Percentiles rank a stretch among this genome's conserved stretches.
phyloP scores from a whole-genome alignment of 2,888 invertebrate genomes.

The Agrochola lychnidis region DNA sequence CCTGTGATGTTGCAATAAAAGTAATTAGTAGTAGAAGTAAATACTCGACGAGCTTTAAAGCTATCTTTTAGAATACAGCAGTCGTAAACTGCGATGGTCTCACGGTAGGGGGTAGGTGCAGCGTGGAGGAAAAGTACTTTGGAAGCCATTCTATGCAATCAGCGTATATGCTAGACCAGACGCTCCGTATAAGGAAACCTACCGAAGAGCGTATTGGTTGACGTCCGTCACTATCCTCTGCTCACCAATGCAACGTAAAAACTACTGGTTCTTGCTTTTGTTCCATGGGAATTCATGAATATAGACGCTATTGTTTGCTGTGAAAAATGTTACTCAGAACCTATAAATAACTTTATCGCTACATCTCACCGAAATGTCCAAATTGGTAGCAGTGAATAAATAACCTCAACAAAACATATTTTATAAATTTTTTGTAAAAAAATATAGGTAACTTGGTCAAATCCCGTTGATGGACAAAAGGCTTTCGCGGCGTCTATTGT shows the following conservation, averaged over 20 bases:
- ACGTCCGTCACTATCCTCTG: slow-evolving; percentile 61
- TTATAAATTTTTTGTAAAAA: slow-evolving; percentile 9
- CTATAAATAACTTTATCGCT: slow-evolving; percentile 51
- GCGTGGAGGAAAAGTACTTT: slow-evolving; percentile 62
- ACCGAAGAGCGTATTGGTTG: slow-evolving; percentile 54
- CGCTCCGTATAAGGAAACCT: slow-evolving; percentile 73
- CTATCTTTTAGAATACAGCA: slow-evolving; percentile 13
- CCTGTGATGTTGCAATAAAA: slow-evolving; percentile 36
- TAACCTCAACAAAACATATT: slow-evolving; percentile 8
- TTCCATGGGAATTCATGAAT: slow-evolving; percentile 58
- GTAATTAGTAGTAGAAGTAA: slow-evolving; percentile 30
- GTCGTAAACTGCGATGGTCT: slow-evolving; percentile 36
- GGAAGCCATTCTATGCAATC: slow-evolving; percentile 70
- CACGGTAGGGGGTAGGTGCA: slow-evolving; percentile 52
- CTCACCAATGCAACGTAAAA: slow-evolving; percentile 57
- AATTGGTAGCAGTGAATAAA: slow-evolving; percentile 29
- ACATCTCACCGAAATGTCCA: slow-evolving; percentile 36
- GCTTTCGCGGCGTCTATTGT: slow-evolving; percentile 34
- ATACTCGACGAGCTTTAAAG: slow-evolving; percentile 15
- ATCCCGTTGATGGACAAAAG: slow-evolving; percentile 33
- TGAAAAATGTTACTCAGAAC: slow-evolving; percentile 28
- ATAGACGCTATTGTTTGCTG: slow-evolving; percentile 46
- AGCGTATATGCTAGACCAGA: slow-evolving; percentile 65
- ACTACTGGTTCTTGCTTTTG: slow-evolving; percentile 49
- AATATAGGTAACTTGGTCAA: slow-evolving; percentile 16